Base-by-base conservation (phyloP, 1,140 invertebrate species). In the Homalodisca vitripennis region DNA sequence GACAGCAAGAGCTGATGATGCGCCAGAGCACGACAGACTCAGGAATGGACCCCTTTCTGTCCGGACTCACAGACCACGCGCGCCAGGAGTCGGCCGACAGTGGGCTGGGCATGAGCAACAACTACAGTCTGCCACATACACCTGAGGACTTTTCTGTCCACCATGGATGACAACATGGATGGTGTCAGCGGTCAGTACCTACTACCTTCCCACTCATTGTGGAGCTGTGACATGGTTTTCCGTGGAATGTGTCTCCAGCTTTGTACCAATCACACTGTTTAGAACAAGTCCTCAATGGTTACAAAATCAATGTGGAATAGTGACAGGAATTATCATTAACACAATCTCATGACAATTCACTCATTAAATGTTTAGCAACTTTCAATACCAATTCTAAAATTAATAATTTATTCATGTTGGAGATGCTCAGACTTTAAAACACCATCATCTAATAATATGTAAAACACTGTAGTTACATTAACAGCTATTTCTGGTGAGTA, bases 81-180 rank as follows among this genome's bases (percentile, higher is more conserved):
- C 85, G 95, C 68, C 94, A 97, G 80, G 95, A 97, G 79, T 95
- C 93, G 20, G 92, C 91, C 24, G 95, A 98, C 79, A 95, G 92
- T 80, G 95, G 95, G 48, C 83, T 97, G 32, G 93, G 93, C 74
- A 87, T 96, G 83, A 88, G 88, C 1, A 88, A 87, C 31, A 92
- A 88, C 53, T 96, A 94, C 80, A 93, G 92, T 41, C 85, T 95
- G 80, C 92, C 94, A 60, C 91, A 94, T 78, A 95, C 94, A 65
- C 93, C 94, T 17, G 93, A 97, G 80, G 95, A 95, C 82, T 95
- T 95, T 81, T 24, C 86, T 97, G 63, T 85, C 87, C 47, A 89
- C 90, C 75, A 92, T 95, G 80, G 93, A 95, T 77, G 93, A 95
- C 74, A 91, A 90, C 71, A 93, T 92, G 89, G 90, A 92, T 75